These are phyloP conservation scores for Grapholita molesta DNA, from an alignment of 1,140 invertebrate genomes.

Conservation along the genomic window DNA sequence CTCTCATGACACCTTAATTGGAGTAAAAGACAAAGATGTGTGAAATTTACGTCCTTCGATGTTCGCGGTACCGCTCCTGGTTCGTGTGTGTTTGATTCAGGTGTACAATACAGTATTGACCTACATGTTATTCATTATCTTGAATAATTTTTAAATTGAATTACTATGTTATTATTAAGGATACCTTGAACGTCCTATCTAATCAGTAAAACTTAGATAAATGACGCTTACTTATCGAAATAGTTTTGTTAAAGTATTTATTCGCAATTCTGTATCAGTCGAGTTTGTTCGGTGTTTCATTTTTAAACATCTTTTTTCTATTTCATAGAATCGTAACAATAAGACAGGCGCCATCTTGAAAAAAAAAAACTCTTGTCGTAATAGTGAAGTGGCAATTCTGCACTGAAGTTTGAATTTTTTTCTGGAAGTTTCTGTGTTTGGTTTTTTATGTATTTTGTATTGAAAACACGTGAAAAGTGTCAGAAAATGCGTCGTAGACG, in stretches of 20 bases:
- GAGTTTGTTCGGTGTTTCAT: not conserved
- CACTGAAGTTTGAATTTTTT: not conserved
- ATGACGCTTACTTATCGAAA: slow-evolving; percentile 49
- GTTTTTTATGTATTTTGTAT: not conserved
- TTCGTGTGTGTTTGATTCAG: not conserved
- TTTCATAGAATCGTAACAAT: not conserved
- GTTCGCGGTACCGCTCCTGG: no score
- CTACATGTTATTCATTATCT: not conserved
- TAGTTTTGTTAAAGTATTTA: slow-evolving; percentile 48
- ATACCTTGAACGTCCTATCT: slow-evolving; percentile 64
- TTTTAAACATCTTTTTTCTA: not conserved
- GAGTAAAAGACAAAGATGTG: no score
- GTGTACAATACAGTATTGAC: not conserved
- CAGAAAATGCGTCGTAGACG: slow-evolving; percentile 56
- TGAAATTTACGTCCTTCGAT: no score
- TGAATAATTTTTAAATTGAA: not conserved
- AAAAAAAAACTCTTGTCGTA: not conserved
- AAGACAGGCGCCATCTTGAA: not conserved
- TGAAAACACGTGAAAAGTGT: slow-evolving; percentile 25
- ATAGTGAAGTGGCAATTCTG: not conserved
- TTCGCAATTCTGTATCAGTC: slow-evolving; percentile 32
- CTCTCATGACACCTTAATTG: no score
- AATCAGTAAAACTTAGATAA: slow-evolving; percentile 60
- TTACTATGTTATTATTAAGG: slow-evolving; percentile 23
- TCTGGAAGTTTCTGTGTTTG: slow-evolving; percentile 1